phyloP scores from a whole-genome alignment of 2,113 vertebrate genomes.

The Mastomys coucha region DNA sequence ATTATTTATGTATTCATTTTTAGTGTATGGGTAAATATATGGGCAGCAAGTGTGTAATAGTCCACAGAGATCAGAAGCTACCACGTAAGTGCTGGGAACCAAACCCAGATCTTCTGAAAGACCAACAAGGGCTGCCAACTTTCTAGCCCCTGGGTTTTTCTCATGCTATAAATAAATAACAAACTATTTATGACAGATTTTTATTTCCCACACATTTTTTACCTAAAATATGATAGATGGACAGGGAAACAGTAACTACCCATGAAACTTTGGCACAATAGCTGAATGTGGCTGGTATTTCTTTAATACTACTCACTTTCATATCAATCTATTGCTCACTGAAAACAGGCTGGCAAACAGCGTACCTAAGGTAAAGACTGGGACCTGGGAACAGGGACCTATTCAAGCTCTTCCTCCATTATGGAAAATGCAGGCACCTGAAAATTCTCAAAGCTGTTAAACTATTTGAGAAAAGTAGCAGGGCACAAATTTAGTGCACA shows the following conservation, averaged over 20 bases:
- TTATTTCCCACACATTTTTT: neutral
- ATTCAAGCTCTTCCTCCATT: neutral
- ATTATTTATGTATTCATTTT: neutral
- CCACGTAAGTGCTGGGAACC: neutral
- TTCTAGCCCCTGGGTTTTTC: neutral
- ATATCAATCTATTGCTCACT: neutral
- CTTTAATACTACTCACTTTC: neutral
- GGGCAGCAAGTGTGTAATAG: neutral
- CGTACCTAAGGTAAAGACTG: neutral
- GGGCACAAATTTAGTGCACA: neutral
- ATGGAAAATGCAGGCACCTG: neutral
- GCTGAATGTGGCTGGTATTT: neutral
- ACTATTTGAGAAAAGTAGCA: neutral
- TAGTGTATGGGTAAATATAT: neutral
- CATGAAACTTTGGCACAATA: neutral
- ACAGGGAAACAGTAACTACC: neutral
- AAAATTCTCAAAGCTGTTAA: neutral
- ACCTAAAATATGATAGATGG: neutral
- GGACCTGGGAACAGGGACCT: neutral
- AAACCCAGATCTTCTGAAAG: neutral
- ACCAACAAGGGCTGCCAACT: neutral
- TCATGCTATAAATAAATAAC: slow-evolving; percentile 16
- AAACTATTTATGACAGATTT: neutral
- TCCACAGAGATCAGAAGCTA: neutral
- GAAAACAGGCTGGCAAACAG: neutral